A percentile compares a stretch with the other conserved stretches of the same genome.
Conservation (phyloP, 2,888 invertebrate genomes). For the Drosophila testacea region DNA sequence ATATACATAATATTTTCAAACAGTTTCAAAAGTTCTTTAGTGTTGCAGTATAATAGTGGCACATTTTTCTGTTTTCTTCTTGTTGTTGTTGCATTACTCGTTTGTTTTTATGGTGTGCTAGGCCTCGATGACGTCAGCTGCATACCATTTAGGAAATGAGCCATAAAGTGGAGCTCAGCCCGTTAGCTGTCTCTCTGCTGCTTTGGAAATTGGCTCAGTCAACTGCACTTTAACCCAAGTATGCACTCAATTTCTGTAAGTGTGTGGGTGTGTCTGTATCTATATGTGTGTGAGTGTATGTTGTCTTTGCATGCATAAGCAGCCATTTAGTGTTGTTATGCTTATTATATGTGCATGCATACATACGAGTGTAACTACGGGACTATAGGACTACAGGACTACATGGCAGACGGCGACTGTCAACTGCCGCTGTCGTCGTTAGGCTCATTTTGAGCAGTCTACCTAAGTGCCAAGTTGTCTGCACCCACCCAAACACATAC, state of each 20-base stretch:
- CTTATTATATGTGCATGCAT: slow-evolving; percentile 66
- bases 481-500: slow-evolving; percentile 15
- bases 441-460: slow-evolving; percentile 77
- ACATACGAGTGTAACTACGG: slow-evolving; percentile 26
- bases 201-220: slow-evolving; percentile 71
- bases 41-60: background rate
- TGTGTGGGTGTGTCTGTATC: slow-evolving; percentile 23
- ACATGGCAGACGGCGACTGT: slow-evolving; percentile 46
- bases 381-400: slow-evolving; percentile 6
- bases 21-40: background rate
- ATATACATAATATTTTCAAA: slow-evolving; percentile 1
- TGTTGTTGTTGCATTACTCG: slow-evolving; percentile 30
- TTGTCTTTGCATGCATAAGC: slow-evolving; percentile 76
- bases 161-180: slow-evolving; percentile 68
- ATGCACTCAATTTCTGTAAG: slow-evolving; percentile 75
- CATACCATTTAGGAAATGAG: slow-evolving; percentile 80
- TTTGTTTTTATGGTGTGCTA: slow-evolving; percentile 53
- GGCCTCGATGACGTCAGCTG: slow-evolving; percentile 63
- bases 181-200: slow-evolving; percentile 41
- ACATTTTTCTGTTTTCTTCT: slow-evolving; percentile 1
- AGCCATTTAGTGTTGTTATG: slow-evolving; percentile 79
- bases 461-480: slow-evolving; percentile 69
- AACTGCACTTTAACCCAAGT: slow-evolving; percentile 73
- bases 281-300: slow-evolving; percentile 15
- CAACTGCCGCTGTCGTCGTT: slow-evolving; percentile 62